Evolutionary conservation across 2,888 invertebrate species (phyloP).

Genomic region (Autographa pulchrina): DNA sequence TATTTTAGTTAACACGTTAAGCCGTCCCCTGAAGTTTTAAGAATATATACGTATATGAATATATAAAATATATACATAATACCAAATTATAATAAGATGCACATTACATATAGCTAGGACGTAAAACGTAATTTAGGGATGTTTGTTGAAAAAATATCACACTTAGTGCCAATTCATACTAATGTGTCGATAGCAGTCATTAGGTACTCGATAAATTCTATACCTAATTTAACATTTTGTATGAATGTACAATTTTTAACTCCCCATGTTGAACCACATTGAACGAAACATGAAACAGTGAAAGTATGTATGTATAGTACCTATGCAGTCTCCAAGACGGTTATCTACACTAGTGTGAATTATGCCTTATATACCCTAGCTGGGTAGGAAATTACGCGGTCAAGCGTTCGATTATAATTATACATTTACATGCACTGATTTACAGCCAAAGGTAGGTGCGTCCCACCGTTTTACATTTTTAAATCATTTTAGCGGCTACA

Average conservation of each 20-base stretch:
- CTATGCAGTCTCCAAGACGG: background rate
- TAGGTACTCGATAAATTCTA: background rate
- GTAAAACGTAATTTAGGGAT: constrained; percentile 55
- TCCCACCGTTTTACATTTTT: constrained; percentile 9
- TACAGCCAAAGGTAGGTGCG: constrained; percentile 22
- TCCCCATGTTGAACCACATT: background rate
- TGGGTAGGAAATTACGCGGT: constrained; percentile 3
- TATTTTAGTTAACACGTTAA: constrained; percentile 78
- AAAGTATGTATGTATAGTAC: background rate
- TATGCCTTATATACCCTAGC: constrained; percentile 7
- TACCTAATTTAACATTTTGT: background rate
- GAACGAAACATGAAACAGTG: background rate
- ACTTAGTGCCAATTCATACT: constrained; percentile 21
- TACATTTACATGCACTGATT: constrained; percentile 33
- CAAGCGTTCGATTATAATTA: constrained; percentile 11
- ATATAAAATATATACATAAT: constrained; percentile 60
- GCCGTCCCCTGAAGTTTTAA: constrained; percentile 86
- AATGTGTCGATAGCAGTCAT: constrained; percentile 8
- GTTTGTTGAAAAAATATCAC: constrained; percentile 27
- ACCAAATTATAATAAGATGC: constrained; percentile 59
- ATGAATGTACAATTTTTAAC: background rate
- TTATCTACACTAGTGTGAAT: constrained; percentile 4
- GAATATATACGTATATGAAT: constrained; percentile 72
- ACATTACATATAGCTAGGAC: constrained; percentile 57
- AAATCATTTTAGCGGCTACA: constrained; percentile 18